Evolutionary conservation across 2,113 vertebrate genomes (phyloP).

Genomic region (Propithecus coquereli): DNA sequence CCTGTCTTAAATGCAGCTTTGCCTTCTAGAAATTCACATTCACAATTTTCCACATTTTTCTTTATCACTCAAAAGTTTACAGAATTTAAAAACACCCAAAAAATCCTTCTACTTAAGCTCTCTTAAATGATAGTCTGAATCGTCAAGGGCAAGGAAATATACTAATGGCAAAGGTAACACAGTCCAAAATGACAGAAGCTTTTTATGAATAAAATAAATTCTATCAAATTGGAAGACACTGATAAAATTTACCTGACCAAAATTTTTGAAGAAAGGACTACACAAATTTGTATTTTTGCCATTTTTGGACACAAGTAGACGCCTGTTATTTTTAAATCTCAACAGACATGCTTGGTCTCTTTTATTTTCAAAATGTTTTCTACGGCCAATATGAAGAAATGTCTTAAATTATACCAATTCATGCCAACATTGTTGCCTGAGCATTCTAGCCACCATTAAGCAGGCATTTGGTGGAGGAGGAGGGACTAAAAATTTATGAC

Average conservation of each 20-base stretch:
- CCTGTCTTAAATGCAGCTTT: background rate
- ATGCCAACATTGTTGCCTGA: conserved; percentile 56
- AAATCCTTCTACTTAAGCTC: conserved; percentile 49
- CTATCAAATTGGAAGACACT: background rate
- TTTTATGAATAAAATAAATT: conserved; percentile 63
- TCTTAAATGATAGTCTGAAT: conserved; percentile 52
- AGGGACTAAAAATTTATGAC: conserved; percentile 74
- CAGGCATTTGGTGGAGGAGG: conserved; percentile 76
- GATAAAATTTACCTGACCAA: background rate
- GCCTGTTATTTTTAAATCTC: conserved; percentile 23
- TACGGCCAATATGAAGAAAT: conserved; percentile 39
- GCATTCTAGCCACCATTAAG: conserved; percentile 61
- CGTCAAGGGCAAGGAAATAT: background rate
- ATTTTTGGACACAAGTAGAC: background rate
- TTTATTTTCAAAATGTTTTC: conserved; percentile 39
- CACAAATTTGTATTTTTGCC: background rate
- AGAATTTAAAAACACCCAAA: conserved; percentile 26
- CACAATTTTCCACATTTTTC: background rate
- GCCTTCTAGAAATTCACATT: background rate
- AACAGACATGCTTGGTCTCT: background rate
- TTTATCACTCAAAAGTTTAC: conserved; percentile 61
- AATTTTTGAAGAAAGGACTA: background rate
- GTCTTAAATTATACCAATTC: conserved; percentile 34
- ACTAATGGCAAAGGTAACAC: conserved; percentile 57
- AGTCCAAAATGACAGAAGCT: conserved; percentile 30